These are phyloP conservation scores for Acipenser oxyrinchus DNA, from an alignment of 2,797 vertebrate species.

Conservation along the genomic window DNA sequence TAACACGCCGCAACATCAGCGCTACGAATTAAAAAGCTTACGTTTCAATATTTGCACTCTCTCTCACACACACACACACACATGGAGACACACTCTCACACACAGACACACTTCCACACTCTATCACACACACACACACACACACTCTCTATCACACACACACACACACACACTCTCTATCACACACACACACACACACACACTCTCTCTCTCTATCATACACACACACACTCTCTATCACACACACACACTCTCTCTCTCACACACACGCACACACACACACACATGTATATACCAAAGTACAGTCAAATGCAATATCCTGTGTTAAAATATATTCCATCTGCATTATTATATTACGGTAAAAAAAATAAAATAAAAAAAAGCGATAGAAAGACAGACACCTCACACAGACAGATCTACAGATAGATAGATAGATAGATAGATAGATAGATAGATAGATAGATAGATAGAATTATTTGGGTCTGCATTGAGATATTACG, in stretches of 20 bases:
- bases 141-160: too few species aligned
- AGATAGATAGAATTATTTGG: not conserved
- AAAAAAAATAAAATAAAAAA: too few species aligned
- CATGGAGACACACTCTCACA: constrained; percentile 18
- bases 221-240: not conserved
- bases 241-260: not conserved
- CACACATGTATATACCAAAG: not conserved
- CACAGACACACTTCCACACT: constrained; percentile 40
- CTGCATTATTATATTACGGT: not conserved
- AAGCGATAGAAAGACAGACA: constrained; percentile 2
- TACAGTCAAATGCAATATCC: constrained; percentile 12
- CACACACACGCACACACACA: not conserved
- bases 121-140: constrained; percentile 35
- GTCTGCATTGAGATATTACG: constrained; percentile 22
- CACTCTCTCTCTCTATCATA: not conserved
- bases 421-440: constrained; percentile 8
- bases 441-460: constrained; percentile 3
- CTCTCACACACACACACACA: constrained; percentile 17
- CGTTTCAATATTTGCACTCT: constrained; percentile 26
- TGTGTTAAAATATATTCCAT: constrained; percentile 6
- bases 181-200: too few species aligned
- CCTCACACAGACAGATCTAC: not conserved
- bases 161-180: too few species aligned
- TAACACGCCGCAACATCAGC: constrained; percentile 29
- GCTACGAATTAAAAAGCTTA: constrained; percentile 9